Base-by-base conservation (phyloP, 2,113 vertebrate genomes). In the Lepus europaeus region DNA sequence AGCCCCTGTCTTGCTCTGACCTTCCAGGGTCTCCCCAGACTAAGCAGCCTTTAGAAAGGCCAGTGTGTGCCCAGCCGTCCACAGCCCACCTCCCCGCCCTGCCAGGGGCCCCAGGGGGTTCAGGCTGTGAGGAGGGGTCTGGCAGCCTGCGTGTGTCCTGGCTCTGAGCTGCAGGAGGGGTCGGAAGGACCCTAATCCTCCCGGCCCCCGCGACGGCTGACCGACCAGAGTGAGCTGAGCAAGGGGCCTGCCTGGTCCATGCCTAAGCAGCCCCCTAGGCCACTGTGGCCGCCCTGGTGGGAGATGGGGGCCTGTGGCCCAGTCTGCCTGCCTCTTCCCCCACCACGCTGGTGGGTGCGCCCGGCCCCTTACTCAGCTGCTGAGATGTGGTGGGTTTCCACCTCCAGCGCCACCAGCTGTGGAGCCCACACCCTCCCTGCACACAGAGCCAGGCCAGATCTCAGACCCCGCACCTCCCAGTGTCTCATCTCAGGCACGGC, bases 41-140 rank as follows among this genome's bases (percentile, higher is more conserved):
- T 29, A 49, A 33, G 59, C 8, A 33, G 49, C 10, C 59, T 61
- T n/a, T 56, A 7, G 53, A 22, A 33, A 33, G 29, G 3, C 5
- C 2, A 0, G 14, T 1, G 36, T 6, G 17, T 3, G 5, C 77
- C 36, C 51, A 45, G 9, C 17, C 6, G 0, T 13, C 25, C 4
- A 14, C 2, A 3, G 27, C 33, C 45, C 2, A 45, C 17, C 23
- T 70, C 4, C 20, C 12, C 5, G n/a, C 36, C 7, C 17, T 19
- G 56, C 14, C 14, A 59, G 56, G 19, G 13, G 56, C 76, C 45
- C n/a, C 1, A 2, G 25, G 53, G 31, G 23, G 4, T 49, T 56
- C 27, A 3, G 3, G 7, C 31, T 23, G 19, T 25, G 22, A 7
- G 31, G 33, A 27, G 29, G 10, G 4, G 14, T n/a, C 29, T 20